phyloP scores from a whole-genome alignment of 2,888 invertebrate species.

The Hecatera dysodea region DNA sequence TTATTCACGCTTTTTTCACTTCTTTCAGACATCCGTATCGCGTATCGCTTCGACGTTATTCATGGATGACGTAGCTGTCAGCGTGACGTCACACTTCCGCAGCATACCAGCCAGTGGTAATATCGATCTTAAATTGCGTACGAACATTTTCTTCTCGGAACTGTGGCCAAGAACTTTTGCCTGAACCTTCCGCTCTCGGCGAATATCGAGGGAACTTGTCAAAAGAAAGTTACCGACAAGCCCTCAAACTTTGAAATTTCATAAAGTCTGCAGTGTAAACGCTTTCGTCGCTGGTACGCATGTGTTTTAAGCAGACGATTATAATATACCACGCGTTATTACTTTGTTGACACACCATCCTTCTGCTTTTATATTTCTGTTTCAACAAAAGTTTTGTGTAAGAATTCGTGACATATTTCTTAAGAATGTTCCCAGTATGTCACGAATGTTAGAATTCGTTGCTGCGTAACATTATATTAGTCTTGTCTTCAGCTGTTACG shows the following conservation, averaged over 20 bases:
- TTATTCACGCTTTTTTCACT: conserved; percentile 37
- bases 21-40: conserved; percentile 37
- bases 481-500: conserved; percentile 17
- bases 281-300: conserved; percentile 62
- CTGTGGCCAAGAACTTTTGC: conserved; percentile 62
- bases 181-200: conserved; percentile 66
- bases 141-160: conserved; percentile 44
- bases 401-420: conserved; percentile 61
- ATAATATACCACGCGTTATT: conserved; percentile 56
- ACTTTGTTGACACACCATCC: conserved; percentile 59
- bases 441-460: conserved; percentile 37
- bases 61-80: conserved; percentile 52
- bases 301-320: conserved; percentile 58
- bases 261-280: conserved; percentile 69
- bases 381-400: conserved; percentile 56
- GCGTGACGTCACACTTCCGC: conserved; percentile 45
- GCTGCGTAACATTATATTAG: conserved; percentile 24
- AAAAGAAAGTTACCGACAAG: conserved; percentile 77
- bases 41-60: conserved; percentile 46
- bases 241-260: conserved; percentile 71
- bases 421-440: conserved; percentile 53
- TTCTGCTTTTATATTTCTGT: conserved; percentile 55
- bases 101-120: conserved; percentile 37
- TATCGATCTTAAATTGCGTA: conserved; percentile 50
- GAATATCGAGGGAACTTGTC: conserved; percentile 74